Evolutionary conservation across 2,113 vertebrate species (phyloP).

Genomic region (Hyperopisus bebe): DNA sequence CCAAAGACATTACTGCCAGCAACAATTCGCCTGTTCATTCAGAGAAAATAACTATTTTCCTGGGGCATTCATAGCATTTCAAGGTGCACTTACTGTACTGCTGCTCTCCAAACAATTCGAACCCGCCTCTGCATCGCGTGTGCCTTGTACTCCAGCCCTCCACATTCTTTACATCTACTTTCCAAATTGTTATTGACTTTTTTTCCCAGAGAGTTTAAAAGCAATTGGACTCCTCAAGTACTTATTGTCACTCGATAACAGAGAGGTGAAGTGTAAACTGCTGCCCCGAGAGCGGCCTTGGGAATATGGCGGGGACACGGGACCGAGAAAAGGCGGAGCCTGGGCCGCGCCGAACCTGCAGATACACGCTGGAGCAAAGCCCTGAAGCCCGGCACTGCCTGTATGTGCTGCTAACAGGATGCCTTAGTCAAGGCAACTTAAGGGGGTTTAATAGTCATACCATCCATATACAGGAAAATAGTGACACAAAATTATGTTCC

Average conservation of each 20-base stretch:
- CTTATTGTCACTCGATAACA: constrained; percentile 11
- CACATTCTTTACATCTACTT: not conserved
- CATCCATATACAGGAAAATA: not conserved
- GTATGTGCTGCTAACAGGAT: not conserved
- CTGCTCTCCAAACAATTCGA: not conserved
- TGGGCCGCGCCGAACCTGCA: not conserved
- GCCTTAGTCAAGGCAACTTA: not conserved
- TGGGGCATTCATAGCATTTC: not conserved
- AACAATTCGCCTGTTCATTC: not conserved
- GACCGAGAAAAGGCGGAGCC: not conserved
- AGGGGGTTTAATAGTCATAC: not conserved
- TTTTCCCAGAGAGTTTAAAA: not conserved
- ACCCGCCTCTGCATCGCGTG: not conserved
- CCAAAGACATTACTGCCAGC: not conserved
- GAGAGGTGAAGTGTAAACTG: not conserved
- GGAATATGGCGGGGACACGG: not conserved
- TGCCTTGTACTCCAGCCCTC: not conserved
- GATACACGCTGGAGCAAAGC: not conserved
- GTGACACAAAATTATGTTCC: not conserved
- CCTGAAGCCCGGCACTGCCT: not conserved
- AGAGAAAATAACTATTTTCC: constrained; percentile 3
- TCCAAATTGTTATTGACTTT: constrained; percentile 15
- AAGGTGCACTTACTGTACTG: not conserved
- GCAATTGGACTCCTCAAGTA: not conserved
- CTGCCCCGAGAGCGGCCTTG: not conserved